Conservation (phyloP, 2,113 vertebrate genomes). For the Rhodinocichla rosea region DNA sequence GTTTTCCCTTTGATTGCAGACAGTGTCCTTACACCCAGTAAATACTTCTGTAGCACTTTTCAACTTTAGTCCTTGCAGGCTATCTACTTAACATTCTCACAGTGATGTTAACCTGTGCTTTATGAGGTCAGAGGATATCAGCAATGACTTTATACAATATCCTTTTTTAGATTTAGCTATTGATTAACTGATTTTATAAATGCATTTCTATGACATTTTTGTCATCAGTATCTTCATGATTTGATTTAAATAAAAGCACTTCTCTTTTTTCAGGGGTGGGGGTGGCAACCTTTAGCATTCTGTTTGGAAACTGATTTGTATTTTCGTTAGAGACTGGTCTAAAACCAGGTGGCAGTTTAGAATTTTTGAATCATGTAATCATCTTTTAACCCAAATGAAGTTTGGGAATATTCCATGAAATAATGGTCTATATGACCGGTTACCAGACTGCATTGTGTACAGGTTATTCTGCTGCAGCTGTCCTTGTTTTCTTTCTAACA, state of each 20-base stretch:
- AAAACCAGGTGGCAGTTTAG: background rate
- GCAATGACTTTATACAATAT: background rate
- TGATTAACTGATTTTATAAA: background rate
- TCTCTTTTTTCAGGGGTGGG: background rate
- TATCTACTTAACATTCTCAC: background rate
- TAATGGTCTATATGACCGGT: background rate
- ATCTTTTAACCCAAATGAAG: background rate
- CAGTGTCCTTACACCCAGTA: background rate
- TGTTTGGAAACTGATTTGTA: background rate
- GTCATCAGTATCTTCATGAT: background rate
- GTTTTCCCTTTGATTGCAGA: background rate
- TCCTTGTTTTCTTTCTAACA: background rate
- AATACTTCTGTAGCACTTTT: background rate
- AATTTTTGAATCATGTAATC: background rate
- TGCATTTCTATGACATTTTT: background rate
- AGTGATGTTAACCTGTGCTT: background rate
- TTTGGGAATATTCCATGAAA: background rate
- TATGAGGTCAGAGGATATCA: background rate
- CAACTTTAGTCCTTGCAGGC: background rate
- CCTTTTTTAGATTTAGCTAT: background rate
- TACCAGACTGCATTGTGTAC: background rate
- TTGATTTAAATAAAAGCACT: background rate
- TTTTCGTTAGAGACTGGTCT: background rate
- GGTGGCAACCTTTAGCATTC: background rate
- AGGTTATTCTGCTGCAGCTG: background rate